These are phyloP conservation scores for Crypturellus undulatus DNA, from an alignment of 2,113 vertebrate species.

Conservation along the genomic window DNA sequence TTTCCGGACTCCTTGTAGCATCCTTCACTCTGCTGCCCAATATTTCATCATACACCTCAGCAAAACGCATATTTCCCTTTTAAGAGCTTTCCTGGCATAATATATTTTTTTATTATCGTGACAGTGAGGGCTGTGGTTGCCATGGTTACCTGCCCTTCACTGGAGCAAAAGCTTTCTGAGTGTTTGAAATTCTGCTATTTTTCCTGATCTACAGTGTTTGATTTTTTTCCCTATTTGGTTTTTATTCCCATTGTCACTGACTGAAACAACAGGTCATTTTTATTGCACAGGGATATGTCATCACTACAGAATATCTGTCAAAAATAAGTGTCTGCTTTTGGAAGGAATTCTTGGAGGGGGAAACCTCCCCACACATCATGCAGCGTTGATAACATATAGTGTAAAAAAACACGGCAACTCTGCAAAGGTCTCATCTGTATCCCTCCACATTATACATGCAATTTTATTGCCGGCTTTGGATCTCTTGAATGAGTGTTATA, in stretches of 20 bases:
- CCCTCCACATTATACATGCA: conserved; percentile 14
- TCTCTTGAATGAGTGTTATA: conserved; percentile 10
- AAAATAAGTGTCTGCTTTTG: neutral
- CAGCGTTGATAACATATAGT: neutral
- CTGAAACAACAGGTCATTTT: conserved; percentile 50
- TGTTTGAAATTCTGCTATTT: conserved; percentile 53
- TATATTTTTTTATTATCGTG: conserved; percentile 70
- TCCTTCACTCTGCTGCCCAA: conserved; percentile 18
- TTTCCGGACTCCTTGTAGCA: neutral
- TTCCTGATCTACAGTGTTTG: neutral
- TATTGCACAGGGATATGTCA: neutral
- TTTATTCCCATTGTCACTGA: conserved; percentile 37
- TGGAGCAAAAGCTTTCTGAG: conserved; percentile 60
- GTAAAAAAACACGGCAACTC: neutral
- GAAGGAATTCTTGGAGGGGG: accelerated
- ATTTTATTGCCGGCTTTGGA: conserved; percentile 11
- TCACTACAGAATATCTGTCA: neutral
- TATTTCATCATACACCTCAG: conserved; percentile 50
- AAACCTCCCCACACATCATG: neutral
- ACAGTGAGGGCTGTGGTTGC: conserved; percentile 71
- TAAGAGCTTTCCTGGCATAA: conserved; percentile 67
- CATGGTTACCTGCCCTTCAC: conserved; percentile 68
- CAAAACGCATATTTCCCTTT: conserved; percentile 71
- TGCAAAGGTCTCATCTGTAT: conserved; percentile 29
- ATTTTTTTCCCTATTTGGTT: conserved; percentile 19